Conservation (phyloP, 1,140 invertebrate genomes). For the Archegozetes longisetosus region DNA sequence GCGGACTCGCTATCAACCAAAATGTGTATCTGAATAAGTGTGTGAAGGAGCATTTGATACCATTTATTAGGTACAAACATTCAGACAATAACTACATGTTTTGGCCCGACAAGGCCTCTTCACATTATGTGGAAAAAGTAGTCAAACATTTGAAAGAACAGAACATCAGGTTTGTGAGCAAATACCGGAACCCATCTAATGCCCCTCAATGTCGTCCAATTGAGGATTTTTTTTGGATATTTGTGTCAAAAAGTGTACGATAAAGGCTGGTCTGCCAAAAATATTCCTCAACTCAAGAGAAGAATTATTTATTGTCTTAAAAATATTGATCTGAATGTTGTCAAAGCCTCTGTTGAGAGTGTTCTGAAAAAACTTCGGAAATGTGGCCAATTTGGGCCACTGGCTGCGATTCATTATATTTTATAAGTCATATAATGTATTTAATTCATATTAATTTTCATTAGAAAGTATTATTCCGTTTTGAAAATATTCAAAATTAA, state of each 20-base stretch:
- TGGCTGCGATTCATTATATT: neutral
- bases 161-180: neutral
- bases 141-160: neutral
- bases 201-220: neutral
- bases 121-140: neutral
- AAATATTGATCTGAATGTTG: neutral
- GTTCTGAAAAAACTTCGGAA: neutral
- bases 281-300: neutral
- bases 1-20: too few relatives aligned
- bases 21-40: conserved; percentile 12
- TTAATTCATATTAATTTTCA: too few relatives aligned
- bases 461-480: too few relatives aligned
- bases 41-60: neutral
- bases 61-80: conserved; percentile 6
- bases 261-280: neutral
- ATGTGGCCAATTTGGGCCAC: neutral
- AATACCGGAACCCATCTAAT: conserved; percentile 1
- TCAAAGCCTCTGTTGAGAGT: neutral
- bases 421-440: too few relatives aligned
- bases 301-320: neutral
- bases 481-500: too few relatives aligned
- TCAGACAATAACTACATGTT: neutral
- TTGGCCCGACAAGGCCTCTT: neutral
- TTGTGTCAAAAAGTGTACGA: neutral
- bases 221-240: neutral